phyloP scores from a whole-genome alignment of 2,888 invertebrate genomes.

The Clostera curtula region DNA sequence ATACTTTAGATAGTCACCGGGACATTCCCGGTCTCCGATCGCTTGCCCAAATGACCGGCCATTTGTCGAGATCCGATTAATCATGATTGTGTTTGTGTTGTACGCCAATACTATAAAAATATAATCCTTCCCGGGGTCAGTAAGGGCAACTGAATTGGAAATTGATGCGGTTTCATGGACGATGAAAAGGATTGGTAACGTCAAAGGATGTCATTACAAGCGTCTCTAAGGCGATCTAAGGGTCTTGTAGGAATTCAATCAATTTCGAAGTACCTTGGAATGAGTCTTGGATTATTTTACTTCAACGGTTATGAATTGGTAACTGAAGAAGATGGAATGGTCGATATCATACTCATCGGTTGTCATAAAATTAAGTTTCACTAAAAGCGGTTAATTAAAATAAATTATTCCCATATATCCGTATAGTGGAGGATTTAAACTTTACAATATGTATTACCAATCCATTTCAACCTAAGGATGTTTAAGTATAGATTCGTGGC shows the following conservation, averaged over 20 bases:
- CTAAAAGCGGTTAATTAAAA: too few relatives aligned
- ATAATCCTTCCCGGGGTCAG: conserved; percentile 48
- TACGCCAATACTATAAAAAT: conserved; percentile 51
- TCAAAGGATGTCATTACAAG: conserved; percentile 55
- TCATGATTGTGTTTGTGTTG: conserved; percentile 68
- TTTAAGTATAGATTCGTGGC: too few relatives aligned
- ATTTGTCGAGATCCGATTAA: conserved; percentile 71
- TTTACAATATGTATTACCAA: too few relatives aligned
- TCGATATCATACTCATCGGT: too few relatives aligned
- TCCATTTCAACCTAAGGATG: too few relatives aligned
- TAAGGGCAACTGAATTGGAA: conserved; percentile 34
- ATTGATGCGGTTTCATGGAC: conserved; percentile 26
- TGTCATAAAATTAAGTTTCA: too few relatives aligned
- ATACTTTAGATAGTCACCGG: conserved; percentile 72
- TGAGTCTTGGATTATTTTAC: conserved; percentile 61
- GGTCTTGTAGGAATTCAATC: conserved; percentile 57
- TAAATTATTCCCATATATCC: too few relatives aligned
- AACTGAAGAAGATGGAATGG: too few relatives aligned
- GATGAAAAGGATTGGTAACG: conserved; percentile 58
- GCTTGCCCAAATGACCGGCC: conserved; percentile 66
- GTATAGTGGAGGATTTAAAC: too few relatives aligned
- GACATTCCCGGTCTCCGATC: conserved; percentile 60
- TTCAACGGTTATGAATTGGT: conserved; percentile 26
- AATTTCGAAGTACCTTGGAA: conserved; percentile 41
- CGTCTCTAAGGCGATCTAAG: conserved; percentile 41